Percentiles rank a stretch among this genome's conserved stretches.
phyloP scores from a whole-genome alignment of 1,140 invertebrate genomes.

The Adelges cooleyi region DNA sequence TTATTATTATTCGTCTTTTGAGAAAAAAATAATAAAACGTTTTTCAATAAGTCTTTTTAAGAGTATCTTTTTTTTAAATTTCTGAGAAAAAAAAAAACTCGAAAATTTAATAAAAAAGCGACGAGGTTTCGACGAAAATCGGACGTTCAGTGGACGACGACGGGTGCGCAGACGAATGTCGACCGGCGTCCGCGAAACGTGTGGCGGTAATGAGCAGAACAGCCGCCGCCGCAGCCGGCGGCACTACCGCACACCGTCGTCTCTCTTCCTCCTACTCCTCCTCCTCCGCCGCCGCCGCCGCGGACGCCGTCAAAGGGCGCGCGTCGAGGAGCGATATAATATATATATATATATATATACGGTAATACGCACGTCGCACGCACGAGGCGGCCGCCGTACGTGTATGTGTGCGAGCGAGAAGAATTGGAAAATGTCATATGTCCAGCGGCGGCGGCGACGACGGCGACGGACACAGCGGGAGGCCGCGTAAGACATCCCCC shows the following conservation, averaged over 20 bases:
- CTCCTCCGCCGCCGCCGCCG: neutral
- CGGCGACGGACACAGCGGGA: slow-evolving; percentile 8
- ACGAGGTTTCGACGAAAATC: neutral
- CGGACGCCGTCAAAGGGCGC: neutral
- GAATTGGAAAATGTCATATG: slow-evolving; percentile 25
- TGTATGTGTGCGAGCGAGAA: slow-evolving; percentile 5
- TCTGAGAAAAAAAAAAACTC: too few relatives aligned
- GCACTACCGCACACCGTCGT: neutral
- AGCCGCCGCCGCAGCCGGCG: neutral
- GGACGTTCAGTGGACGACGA: neutral
- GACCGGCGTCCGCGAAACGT: slow-evolving; percentile 25
- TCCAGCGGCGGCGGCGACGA: neutral
- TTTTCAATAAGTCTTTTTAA: too few relatives aligned
- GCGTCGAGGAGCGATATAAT: neutral
- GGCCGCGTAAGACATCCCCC: too few relatives aligned
- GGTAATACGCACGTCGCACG: neutral
- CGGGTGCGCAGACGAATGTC: neutral
- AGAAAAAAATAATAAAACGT: too few relatives aligned
- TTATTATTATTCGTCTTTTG: too few relatives aligned
- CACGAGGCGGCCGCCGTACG: neutral
- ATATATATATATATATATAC: neutral
- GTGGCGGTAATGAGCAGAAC: slow-evolving; percentile 20
- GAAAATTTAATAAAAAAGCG: too few relatives aligned
- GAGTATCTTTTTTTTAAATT: too few relatives aligned
- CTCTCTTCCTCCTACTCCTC: neutral